Evolutionary conservation across 2,113 vertebrate species (phyloP), one percentile per base, ranked within the genome.

Genomic region (Salvator merianae): DNA sequence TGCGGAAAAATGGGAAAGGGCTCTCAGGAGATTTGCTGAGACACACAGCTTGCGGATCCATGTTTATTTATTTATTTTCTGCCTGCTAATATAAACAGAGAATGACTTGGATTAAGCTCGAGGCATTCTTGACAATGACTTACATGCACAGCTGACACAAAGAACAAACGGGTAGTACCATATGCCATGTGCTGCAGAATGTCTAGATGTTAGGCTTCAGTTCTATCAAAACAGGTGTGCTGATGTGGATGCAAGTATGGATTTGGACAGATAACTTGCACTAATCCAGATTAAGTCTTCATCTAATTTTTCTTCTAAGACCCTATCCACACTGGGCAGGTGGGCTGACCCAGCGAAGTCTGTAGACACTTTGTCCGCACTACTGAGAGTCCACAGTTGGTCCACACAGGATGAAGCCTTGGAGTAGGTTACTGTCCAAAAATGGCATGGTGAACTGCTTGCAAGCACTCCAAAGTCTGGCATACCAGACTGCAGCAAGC

Each of bases 121-220:
- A 76, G 71, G 83, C 81, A 72, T 72, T 83, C 69, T 73, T 89
- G 77, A 76, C 50, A 78, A 84, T 87, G 84, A 83, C 1, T 3
- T 79, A 87, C 68, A 89, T 83, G 13, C 43, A 50, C 28, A 70
- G 82, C 24, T 34, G 62, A 43, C n/a, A 40, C 65, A 66, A 88
- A 77, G 75, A 86, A 81, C 10, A 18, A 30, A 71, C 26, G 13
- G 71, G 72, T 18, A 66, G 40, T 18, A 53, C 82, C 24, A 36
- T 36, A 30, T 76, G n/a, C n/a, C 26, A 70, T 16, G 12, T 2
- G 53, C 32, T 9, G 26, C 9, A 5, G 20, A 16, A 62, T 26
- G 65, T 24, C 77, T 43, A 18, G 7, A 14, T 65, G 47, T 47
- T 32, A 32, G 2, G 12, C 43, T 53, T 12, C 7, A 14, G 5